A percentile compares a stretch with the other conserved stretches of the same genome.
Conservation (phyloP, 1,140 invertebrate genomes). For the Choristoneura fumiferana region DNA sequence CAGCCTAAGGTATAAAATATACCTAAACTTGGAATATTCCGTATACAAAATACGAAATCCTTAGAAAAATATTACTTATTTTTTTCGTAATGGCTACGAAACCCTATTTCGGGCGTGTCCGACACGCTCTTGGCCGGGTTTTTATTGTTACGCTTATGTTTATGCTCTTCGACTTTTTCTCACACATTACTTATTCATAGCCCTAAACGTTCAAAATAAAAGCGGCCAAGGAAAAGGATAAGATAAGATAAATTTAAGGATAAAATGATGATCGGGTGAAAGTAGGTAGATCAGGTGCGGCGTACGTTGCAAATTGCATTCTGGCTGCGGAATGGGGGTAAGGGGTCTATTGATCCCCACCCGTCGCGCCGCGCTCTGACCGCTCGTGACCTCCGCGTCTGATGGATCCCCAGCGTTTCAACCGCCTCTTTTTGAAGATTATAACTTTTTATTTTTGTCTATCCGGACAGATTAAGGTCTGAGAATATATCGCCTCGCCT, state of each 20-base stretch:
- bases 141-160: not conserved
- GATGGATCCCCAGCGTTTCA: slow-evolving; percentile 33
- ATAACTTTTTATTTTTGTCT: no score
- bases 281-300: slow-evolving; percentile 28
- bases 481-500: no score
- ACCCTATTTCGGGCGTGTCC: no score
- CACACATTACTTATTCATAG: slow-evolving; percentile 1
- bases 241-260: slow-evolving; percentile 15
- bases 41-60: no score
- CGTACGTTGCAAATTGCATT: slow-evolving; percentile 54
- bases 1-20: no score
- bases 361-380: slow-evolving; percentile 65
- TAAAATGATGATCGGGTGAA: slow-evolving; percentile 15
- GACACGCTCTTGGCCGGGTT: no score
- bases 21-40: no score
- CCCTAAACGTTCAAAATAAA: not conserved
- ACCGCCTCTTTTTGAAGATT: slow-evolving; percentile 2
- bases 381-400: slow-evolving; percentile 58
- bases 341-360: slow-evolving; percentile 60
- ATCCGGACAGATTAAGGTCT: no score
- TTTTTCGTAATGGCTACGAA: no score
- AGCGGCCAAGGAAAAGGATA: slow-evolving; percentile 16
- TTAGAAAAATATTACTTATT: no score
- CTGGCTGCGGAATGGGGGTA: slow-evolving; percentile 38
- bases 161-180: not conserved